Evolutionary conservation across 2,797 vertebrate genomes (phyloP), one percentile per base, ranked within the genome.

Genomic region (Hypotaenidia okinawae): DNA sequence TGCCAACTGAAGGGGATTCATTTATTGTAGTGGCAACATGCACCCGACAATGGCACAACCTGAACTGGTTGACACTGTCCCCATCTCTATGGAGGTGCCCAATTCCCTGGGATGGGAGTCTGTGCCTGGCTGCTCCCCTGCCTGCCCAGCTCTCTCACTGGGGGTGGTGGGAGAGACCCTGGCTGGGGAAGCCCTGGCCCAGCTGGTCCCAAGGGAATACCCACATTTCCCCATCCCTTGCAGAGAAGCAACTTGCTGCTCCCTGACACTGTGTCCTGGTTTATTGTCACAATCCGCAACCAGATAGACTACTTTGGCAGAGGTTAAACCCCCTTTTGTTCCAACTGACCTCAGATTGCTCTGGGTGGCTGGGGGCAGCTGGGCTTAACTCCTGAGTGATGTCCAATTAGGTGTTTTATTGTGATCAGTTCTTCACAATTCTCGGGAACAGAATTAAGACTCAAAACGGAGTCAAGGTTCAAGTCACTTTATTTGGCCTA

Each of bases 51-150:
- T 23, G 41, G n/a, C 67, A 67, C 25, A 55, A 45, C n/a, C 51
- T 68, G n/a, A 82, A 66, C 22, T 10, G 41, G 45, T 55, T 5
- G 2, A 55, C 24, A 11, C 63, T 32, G 2, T 63, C 28, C 45
- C 47, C 30, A n/a, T 22, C 11, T 22, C 62, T 6, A 5, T 3
- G 23, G 32, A 27, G 57, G 23, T 62, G 63, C 73, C 30, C 0
- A 0, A 6, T 62, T 33, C 13, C 37, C 33, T 16, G 19, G 14
- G 10, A 66, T 64, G 13, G 18, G 43, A 8, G 5, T 5, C 16
- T 75, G 16, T 5, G 2, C n/a, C 19, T 11, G 2, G 13, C n/a
- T 66, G 70, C 5, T 10, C 75, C 47, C 17, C 24, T 54, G n/a
- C 24, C 52, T 70, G 33, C 33, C 51, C 74, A 68, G 16, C 9